Conservation (phyloP, 2,888 invertebrate genomes). For the Limnephilus auricula region DNA sequence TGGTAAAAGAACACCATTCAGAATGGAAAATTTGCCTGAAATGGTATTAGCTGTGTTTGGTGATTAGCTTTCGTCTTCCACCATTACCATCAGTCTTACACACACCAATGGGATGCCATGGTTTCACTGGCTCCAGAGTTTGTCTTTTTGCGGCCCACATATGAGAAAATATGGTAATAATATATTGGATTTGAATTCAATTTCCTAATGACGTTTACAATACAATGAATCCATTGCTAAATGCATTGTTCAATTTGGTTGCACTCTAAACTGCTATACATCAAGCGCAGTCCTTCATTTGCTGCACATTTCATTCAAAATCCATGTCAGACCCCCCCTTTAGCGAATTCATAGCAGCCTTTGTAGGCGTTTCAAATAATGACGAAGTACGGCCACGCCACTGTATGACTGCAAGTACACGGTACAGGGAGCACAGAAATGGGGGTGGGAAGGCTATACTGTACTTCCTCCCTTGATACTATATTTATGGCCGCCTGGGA, state of each 20-base stretch:
- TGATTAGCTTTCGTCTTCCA: too few species aligned
- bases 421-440: constrained; percentile 8
- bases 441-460: not conserved
- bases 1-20: too few species aligned
- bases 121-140: too few species aligned
- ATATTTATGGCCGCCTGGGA: constrained; percentile 62
- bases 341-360: constrained; percentile 63
- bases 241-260: not conserved
- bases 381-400: constrained; percentile 56
- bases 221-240: not conserved
- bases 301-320: constrained; percentile 25
- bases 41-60: too few species aligned
- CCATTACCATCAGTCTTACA: too few species aligned
- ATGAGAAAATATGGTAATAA: not conserved
- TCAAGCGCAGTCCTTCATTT: constrained; percentile 21
- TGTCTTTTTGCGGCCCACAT: too few species aligned
- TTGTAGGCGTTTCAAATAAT: constrained; percentile 66
- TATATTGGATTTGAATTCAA: not conserved
- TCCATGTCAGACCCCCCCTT: constrained; percentile 24
- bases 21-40: too few species aligned
- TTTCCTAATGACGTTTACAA: not conserved
- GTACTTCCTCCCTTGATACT: constrained; percentile 57
- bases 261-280: constrained; percentile 11
- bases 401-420: constrained; percentile 14
- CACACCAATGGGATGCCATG: too few species aligned